Percentiles rank a stretch among this genome's conserved stretches.
Conservation (phyloP, 1,140 invertebrate genomes). For the Polyergus mexicanus region DNA sequence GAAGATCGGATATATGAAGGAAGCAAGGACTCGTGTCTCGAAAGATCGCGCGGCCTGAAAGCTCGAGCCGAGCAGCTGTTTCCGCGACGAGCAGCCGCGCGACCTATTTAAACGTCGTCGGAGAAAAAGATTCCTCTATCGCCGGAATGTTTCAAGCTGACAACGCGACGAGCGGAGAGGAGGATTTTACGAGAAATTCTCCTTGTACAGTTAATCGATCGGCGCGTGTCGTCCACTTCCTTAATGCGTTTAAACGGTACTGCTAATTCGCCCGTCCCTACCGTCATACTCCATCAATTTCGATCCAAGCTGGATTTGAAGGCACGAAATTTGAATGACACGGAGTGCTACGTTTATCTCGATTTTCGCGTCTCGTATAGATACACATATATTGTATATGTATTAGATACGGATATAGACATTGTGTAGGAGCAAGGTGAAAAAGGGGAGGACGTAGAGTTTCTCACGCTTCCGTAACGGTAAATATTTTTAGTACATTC, state of each 20-base stretch:
- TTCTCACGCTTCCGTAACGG: neutral
- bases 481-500: neutral
- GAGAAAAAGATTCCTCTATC: slow-evolving; percentile 65
- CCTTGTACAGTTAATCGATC: slow-evolving; percentile 72
- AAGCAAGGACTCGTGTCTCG: neutral
- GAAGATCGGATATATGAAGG: neutral
- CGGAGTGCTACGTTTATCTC: neutral
- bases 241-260: slow-evolving; percentile 39
- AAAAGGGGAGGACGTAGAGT: neutral
- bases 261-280: slow-evolving; percentile 30
- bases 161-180: slow-evolving; percentile 19
- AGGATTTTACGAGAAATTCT: slow-evolving; percentile 70
- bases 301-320: neutral
- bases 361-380: neutral
- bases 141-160: slow-evolving; percentile 55
- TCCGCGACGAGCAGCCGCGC: slow-evolving; percentile 17
- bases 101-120: slow-evolving; percentile 49
- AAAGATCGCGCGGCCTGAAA: slow-evolving; percentile 3
- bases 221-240: slow-evolving; percentile 30
- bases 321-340: neutral
- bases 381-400: neutral
- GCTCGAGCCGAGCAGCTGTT: slow-evolving; percentile 38
- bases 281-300: slow-evolving; percentile 15
- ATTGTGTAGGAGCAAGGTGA: neutral
- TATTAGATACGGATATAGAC: neutral